phyloP scores from a whole-genome alignment of 1,140 invertebrate species.

The Leguminivora glycinivorella region DNA sequence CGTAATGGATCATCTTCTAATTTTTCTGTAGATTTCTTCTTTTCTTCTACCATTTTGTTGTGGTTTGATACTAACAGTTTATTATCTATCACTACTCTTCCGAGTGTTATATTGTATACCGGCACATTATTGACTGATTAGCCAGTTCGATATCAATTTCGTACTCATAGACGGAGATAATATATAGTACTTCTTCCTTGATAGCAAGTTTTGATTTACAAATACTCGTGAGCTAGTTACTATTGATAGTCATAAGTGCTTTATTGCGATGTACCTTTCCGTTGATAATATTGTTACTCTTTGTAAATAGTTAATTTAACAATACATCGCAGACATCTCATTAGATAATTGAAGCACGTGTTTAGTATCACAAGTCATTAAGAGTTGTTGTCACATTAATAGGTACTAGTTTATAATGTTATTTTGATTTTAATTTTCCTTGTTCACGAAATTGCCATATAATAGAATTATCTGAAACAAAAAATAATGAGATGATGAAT shows the following conservation, averaged over 20 bases:
- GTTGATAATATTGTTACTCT: background rate
- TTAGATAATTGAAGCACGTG: background rate
- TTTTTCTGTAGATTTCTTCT: conserved; percentile 44
- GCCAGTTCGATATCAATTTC: conserved; percentile 74
- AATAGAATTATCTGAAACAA: no score
- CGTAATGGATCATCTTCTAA: conserved; percentile 65
- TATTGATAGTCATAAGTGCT: background rate
- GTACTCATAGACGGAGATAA: conserved; percentile 41
- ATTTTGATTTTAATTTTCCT: background rate
- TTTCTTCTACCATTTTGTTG: conserved; percentile 57
- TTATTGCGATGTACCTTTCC: background rate
- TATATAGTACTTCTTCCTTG: conserved; percentile 44
- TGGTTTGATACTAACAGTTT: conserved; percentile 31
- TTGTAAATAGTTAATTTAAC: background rate
- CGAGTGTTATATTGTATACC: conserved; percentile 52
- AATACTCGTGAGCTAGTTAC: conserved; percentile 37
- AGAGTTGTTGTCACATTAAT: no score
- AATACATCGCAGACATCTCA: background rate
- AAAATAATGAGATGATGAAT: no score
- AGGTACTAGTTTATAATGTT: no score
- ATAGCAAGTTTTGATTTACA: conserved; percentile 55
- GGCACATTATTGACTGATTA: conserved; percentile 65
- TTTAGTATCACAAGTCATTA: background rate
- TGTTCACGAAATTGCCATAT: background rate
- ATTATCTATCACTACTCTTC: conserved; percentile 49